Base-by-base conservation (phyloP, 2,797 vertebrate species). In the Malurus leucopterus region DNA sequence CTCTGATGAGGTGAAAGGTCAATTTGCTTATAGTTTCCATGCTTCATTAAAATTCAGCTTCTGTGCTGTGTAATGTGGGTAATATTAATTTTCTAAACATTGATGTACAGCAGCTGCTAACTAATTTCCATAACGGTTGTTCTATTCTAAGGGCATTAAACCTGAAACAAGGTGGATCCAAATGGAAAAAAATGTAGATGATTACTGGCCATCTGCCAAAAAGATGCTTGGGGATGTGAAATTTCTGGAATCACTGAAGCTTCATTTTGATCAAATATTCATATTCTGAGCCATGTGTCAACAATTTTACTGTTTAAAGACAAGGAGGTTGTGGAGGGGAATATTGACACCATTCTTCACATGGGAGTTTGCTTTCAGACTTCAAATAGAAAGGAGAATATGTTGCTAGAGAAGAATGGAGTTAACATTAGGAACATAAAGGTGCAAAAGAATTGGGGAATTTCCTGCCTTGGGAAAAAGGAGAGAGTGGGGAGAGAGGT, bases 61-160 rank as follows among this genome's bases (percentile, higher is more conserved):
- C 94, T 80, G 32, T 93, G 51, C 91, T 93, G 85, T 86, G 95
- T 96, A 96, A 96, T 96, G 94, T 93, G 87, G 93, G 95, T 94
- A 96, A 96, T 97, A 97, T 97, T 97, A 97, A 97, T 97, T 97
- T 96, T 96, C 97, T 97, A 97, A 97, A 97, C 97, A 97, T 96
- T 97, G 93, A 91, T 93, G 95, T 96, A 97, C 88, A 96, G 95
- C 95, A 96, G 96, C 96, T 97, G 96, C 96, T 96, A 95, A 96
- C 96, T 96, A 95, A 97, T 97, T 97, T 97, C 95, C 96, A 96
- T 97, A 97, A 98, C 95, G 93, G 94, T 93, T 83, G 86, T 94
- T 94, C 81, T 97, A 94, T 93, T 96, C 90, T 94, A 94, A 96
- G 93, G 95, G 92, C 90, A 96, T 97, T 95, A 96, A 95, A 95